Percentiles rank a stretch among this genome's conserved stretches.
phyloP scores from a whole-genome alignment of 1,140 invertebrate genomes.

The Cyphomyrmex costatus region DNA sequence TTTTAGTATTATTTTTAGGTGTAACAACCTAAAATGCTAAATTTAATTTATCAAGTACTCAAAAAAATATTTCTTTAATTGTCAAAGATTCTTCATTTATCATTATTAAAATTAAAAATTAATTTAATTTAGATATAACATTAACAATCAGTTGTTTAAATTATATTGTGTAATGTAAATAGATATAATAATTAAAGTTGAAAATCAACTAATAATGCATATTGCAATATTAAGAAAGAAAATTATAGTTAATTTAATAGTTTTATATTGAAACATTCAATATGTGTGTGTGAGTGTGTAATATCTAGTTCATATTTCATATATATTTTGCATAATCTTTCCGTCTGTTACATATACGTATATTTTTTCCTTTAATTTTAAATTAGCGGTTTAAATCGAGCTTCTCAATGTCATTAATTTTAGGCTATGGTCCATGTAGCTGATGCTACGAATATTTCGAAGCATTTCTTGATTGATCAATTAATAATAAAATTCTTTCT shows the following conservation, averaged over 20 bases:
- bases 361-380: neutral
- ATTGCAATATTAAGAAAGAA: neutral
- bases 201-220: neutral
- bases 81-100: neutral
- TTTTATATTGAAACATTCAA: neutral
- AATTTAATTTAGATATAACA: neutral
- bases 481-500: too few species aligned
- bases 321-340: neutral
- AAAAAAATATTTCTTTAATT: neutral
- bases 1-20: too few species aligned
- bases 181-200: neutral
- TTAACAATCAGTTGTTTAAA: neutral
- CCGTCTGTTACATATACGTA: neutral
- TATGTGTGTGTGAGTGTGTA: too few species aligned
- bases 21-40: neutral
- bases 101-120: too few species aligned
- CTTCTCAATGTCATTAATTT: slow-evolving; percentile 21
- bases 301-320: neutral
- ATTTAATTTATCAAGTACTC: neutral
- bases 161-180: neutral
- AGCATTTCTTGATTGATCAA: too few species aligned
- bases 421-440: too few species aligned
- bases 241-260: neutral
- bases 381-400: neutral
- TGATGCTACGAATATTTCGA: too few species aligned